phyloP scores from a whole-genome alignment of 2,888 invertebrate genomes.

The Torymus aiolomorphi region DNA sequence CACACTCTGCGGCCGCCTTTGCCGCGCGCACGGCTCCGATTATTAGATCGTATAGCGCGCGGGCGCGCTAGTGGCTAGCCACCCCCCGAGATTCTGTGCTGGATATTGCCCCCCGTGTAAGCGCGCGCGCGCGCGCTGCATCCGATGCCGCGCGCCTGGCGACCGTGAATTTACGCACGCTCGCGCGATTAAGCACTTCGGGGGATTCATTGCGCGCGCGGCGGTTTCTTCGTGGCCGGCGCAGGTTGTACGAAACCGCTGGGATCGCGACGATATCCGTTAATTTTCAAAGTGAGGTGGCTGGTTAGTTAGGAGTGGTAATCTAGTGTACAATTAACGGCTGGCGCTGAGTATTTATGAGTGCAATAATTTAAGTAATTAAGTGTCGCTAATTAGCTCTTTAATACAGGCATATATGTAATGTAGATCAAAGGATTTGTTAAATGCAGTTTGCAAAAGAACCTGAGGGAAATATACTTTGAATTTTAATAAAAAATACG shows the following conservation, averaged over 20 bases:
- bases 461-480: no score
- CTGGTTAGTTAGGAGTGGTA: background rate
- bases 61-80: conserved; percentile 11
- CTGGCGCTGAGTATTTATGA: no score
- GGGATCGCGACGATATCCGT: background rate
- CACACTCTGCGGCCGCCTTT: no score
- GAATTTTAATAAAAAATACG: no score
- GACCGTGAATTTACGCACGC: conserved; percentile 32
- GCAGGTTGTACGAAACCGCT: background rate
- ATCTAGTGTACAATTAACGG: no score
- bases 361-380: no score
- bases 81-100: conserved; percentile 10
- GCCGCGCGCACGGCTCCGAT: conserved; percentile 50
- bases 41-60: conserved; percentile 59
- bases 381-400: no score
- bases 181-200: conserved; percentile 3
- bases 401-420: no score
- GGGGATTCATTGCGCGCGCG: conserved; percentile 15
- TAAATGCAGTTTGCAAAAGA: no score
- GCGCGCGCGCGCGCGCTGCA: background rate
- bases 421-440: no score
- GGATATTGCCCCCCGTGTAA: conserved; percentile 5
- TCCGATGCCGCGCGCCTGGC: background rate
- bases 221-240: background rate
- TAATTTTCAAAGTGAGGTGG: background rate